Evolutionary conservation across 2,113 vertebrate genomes (phyloP).

Genomic region (Carlito syrichta): DNA sequence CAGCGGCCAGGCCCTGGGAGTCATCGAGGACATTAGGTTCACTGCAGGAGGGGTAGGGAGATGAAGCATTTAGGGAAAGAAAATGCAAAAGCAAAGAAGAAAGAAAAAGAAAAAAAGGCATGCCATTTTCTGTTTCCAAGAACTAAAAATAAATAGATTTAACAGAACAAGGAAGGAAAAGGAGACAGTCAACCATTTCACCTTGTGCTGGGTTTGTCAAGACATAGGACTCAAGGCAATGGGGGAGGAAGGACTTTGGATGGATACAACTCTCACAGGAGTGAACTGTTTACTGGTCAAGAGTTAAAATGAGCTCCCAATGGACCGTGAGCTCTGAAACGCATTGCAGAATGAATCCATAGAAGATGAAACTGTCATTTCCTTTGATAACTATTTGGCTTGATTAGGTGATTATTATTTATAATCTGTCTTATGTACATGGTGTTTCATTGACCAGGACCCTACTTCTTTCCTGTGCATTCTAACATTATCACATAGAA

Average conservation of each 20-base stretch:
- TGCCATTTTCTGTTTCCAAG: constrained; percentile 83
- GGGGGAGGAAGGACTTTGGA: constrained; percentile 71
- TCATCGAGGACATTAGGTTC: constrained; percentile 99
- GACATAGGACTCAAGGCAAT: constrained; percentile 76
- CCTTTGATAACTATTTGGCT: constrained; percentile 24
- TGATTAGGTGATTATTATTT: background rate
- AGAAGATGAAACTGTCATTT: constrained; percentile 51
- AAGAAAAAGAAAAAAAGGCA: constrained; percentile 68
- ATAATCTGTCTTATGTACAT: constrained; percentile 39
- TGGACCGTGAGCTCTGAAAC: constrained; percentile 49
- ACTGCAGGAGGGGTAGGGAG: constrained; percentile 96
- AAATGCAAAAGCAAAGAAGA: constrained; percentile 79
- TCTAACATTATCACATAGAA: constrained; percentile 31
- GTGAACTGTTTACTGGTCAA: constrained; percentile 56
- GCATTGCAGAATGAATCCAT: background rate
- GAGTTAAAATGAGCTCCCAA: constrained; percentile 62
- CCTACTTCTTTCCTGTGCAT: background rate
- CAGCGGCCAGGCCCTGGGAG: constrained; percentile 98
- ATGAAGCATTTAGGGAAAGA: constrained; percentile 93
- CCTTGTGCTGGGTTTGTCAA: constrained; percentile 77
- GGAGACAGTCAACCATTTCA: constrained; percentile 80
- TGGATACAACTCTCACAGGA: constrained; percentile 60
- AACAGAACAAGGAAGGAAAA: constrained; percentile 81
- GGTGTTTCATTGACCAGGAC: constrained; percentile 42
- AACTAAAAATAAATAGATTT: constrained; percentile 76